These are phyloP conservation scores for Drosophila melanica DNA, from an alignment of 1,140 invertebrate species.

Conservation along the genomic window DNA sequence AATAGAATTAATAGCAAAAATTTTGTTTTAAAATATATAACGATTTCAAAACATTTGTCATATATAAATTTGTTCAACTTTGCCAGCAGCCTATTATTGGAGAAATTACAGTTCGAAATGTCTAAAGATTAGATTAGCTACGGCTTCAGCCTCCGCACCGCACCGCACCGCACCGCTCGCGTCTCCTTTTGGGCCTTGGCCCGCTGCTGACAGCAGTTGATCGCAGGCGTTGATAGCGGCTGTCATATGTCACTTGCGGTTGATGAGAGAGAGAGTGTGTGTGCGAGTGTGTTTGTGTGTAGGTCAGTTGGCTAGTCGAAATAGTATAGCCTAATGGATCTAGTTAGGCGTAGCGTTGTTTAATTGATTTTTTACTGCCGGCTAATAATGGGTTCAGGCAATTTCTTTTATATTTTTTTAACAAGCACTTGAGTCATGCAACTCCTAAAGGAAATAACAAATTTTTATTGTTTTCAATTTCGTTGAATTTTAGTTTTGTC, in stretches of 20 bases:
- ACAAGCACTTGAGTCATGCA: slow-evolving; percentile 7
- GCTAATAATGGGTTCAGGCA: slow-evolving; percentile 1
- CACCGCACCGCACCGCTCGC: not conserved
- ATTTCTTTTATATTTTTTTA: slow-evolving; percentile 24
- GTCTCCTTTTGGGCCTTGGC: slow-evolving; percentile 13
- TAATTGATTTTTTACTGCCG: slow-evolving; percentile 39
- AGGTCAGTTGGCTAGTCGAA: slow-evolving; percentile 36
- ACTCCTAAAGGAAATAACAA: slow-evolving; percentile 22
- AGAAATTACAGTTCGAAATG: slow-evolving; percentile 37
- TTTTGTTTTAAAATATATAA: not conserved
- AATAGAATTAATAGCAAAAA: too few species aligned
- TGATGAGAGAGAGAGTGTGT: slow-evolving; percentile 7
- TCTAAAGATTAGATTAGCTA: slow-evolving; percentile 35
- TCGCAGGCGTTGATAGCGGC: slow-evolving; percentile 24
- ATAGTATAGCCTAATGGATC: slow-evolving; percentile 12
- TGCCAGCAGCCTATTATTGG: not conserved
- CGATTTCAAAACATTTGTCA: not conserved
- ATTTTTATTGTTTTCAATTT: slow-evolving; percentile 25
- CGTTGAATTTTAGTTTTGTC: slow-evolving; percentile 1
- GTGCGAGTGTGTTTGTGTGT: slow-evolving; percentile 20
- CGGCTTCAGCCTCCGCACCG: too few species aligned
- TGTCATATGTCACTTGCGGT: slow-evolving; percentile 27
- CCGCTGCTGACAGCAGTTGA: slow-evolving; percentile 21
- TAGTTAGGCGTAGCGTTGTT: slow-evolving; percentile 19
- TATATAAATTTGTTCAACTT: slow-evolving; percentile 8